Conservation (phyloP, 2,888 invertebrate species). For the Labia minor region DNA sequence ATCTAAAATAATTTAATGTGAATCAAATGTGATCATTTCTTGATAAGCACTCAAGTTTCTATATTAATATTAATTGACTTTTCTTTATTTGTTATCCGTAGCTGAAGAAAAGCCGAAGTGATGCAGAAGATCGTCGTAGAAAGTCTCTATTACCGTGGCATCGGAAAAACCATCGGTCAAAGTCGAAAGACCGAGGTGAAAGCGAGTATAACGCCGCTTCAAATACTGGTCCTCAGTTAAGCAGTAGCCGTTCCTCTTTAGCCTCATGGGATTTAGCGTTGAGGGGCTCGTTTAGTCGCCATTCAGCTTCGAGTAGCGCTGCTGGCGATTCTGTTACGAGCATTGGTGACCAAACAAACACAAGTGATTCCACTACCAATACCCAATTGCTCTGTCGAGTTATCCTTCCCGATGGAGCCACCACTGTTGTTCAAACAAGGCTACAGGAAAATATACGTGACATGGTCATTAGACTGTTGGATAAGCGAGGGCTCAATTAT, state of each 20-base stretch:
- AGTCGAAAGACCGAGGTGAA: slow-evolving; percentile 37
- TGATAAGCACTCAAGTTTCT: too few relatives aligned
- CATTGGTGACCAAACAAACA: slow-evolving; percentile 29
- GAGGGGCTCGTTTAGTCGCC: slow-evolving; percentile 39
- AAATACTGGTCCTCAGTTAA: slow-evolving; percentile 37
- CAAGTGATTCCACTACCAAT: slow-evolving; percentile 19
- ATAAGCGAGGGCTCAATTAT: slow-evolving; percentile 69
- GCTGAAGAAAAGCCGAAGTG: slow-evolving; percentile 73
- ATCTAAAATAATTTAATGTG: not conserved
- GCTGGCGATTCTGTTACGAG: slow-evolving; percentile 15
- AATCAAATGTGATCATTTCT: too few relatives aligned
- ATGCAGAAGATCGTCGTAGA: slow-evolving; percentile 78
- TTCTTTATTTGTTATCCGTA: slow-evolving; percentile 35
- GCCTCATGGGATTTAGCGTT: slow-evolving; percentile 48
- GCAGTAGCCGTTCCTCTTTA: slow-evolving; percentile 48
- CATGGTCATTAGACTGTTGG: slow-evolving; percentile 69
- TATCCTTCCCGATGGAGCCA: slow-evolving; percentile 79
- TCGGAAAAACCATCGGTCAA: slow-evolving; percentile 52
- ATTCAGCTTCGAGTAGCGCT: not conserved
- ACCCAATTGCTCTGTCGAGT: slow-evolving; percentile 60
- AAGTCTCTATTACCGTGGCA: slow-evolving; percentile 86
- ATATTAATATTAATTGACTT: too few relatives aligned
- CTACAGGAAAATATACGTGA: slow-evolving; percentile 62
- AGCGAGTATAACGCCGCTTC: slow-evolving; percentile 38
- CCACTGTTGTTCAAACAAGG: slow-evolving; percentile 80